Conservation (phyloP, 2,113 vertebrate genomes). For the Sphaerodactylus townsendi region DNA sequence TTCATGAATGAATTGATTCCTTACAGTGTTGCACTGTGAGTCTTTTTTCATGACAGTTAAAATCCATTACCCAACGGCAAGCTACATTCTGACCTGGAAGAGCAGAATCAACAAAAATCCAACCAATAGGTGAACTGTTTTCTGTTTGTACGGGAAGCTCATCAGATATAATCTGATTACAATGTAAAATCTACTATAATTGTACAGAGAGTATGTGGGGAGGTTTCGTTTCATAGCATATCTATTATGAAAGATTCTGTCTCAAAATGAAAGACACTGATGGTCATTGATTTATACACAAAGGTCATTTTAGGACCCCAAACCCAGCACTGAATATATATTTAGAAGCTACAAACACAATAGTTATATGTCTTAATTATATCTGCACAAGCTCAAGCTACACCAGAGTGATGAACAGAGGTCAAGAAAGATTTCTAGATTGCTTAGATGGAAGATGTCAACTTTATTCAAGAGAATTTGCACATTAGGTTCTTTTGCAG, state of each 20-base stretch:
- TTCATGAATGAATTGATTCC: neutral
- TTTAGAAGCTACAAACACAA: neutral
- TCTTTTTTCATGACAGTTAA: too few species aligned
- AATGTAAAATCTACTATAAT: constrained; percentile 9
- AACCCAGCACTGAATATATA: neutral
- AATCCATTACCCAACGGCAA: neutral
- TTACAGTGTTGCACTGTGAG: neutral
- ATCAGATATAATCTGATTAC: neutral
- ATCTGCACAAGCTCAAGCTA: too few species aligned
- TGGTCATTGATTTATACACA: neutral
- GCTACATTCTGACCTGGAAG: too few species aligned
- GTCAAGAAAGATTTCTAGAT: too few species aligned
- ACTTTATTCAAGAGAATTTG: too few species aligned
- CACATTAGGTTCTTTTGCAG: neutral
- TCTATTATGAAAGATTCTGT: neutral
- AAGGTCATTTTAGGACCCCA: neutral
- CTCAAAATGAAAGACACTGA: neutral
- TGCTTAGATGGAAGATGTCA: too few species aligned
- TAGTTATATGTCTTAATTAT: neutral
- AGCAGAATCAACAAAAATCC: too few species aligned
- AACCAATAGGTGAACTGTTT: neutral
- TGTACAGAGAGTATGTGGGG: neutral
- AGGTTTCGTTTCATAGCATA: neutral
- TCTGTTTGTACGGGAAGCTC: constrained; percentile 28
- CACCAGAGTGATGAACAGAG: too few species aligned